A percentile compares a stretch with the other conserved stretches of the same genome.
These are phyloP conservation scores for Aleiodes testaceus DNA, from an alignment of 2,888 invertebrate species.

Conservation along the genomic window DNA sequence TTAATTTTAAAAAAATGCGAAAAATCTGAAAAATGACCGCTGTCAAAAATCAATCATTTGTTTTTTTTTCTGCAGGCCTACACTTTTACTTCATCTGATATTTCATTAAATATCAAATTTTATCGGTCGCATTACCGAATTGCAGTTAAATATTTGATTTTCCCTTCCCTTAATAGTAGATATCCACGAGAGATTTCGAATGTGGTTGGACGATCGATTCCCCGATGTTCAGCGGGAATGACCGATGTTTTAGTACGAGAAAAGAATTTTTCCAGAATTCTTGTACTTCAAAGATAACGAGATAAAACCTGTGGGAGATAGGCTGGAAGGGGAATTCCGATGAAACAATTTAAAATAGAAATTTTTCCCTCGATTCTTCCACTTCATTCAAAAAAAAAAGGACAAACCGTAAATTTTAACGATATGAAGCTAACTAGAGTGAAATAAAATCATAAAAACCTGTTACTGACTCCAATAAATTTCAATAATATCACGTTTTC, in stretches of 20 bases:
- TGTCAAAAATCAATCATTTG: not conserved
- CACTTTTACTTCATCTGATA: too few species aligned
- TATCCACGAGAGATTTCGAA: not conserved
- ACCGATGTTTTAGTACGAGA: not conserved
- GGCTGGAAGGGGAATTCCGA: too few species aligned
- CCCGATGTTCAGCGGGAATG: not conserved
- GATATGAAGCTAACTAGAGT: too few species aligned
- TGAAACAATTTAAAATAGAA: too few species aligned
- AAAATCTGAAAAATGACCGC: too few species aligned
- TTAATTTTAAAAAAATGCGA: not conserved
- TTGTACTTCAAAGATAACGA: not conserved
- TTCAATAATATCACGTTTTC: too few species aligned
- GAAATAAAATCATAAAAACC: too few species aligned
- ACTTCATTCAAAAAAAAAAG: too few species aligned
- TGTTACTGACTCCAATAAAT: too few species aligned
- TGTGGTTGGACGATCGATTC: slow-evolving; percentile 26
- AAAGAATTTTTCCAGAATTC: not conserved
- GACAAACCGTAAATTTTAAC: too few species aligned
- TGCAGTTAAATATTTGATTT: slow-evolving; percentile 65
- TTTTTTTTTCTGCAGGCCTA: slow-evolving; percentile 10
- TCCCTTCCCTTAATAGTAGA: not conserved
- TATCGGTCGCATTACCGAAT: slow-evolving; percentile 59
- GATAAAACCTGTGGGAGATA: not conserved
- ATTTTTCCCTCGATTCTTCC: too few species aligned
- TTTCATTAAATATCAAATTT: not conserved